Evolutionary conservation across 2,113 vertebrate genomes (phyloP).

Genomic region (Poicephalus gulielmi): DNA sequence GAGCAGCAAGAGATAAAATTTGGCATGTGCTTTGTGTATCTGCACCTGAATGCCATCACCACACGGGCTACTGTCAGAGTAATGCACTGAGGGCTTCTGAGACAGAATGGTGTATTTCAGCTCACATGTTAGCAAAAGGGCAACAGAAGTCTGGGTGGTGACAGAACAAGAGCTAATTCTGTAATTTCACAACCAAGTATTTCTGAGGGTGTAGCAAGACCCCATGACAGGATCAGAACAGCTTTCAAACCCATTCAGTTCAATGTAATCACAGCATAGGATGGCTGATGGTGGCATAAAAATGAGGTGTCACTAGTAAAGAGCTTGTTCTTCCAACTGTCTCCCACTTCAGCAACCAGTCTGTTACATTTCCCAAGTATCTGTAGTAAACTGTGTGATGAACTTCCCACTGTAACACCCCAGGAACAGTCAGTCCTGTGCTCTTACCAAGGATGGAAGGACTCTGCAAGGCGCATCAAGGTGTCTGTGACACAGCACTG

Average conservation of each 20-base stretch:
- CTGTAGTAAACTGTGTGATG: background rate
- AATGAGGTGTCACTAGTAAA: background rate
- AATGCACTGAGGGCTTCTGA: background rate
- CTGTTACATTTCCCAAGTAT: background rate
- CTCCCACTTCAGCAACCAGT: background rate
- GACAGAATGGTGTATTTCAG: background rate
- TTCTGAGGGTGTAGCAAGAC: background rate
- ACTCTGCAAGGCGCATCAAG: background rate
- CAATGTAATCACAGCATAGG: background rate
- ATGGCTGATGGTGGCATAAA: background rate
- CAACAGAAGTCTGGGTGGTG: background rate
- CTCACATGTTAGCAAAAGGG: background rate
- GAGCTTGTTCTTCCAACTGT: accelerated
- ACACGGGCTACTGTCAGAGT: background rate
- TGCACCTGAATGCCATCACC: background rate
- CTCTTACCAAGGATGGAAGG: no score
- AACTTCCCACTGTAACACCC: background rate
- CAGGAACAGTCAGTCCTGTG: background rate
- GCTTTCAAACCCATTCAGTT: background rate
- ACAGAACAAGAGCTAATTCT: background rate
- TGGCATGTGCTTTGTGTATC: background rate
- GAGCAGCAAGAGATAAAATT: background rate
- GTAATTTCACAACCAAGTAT: background rate
- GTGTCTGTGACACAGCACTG: background rate
- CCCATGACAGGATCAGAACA: background rate